phyloP scores from a whole-genome alignment of 2,888 invertebrate species.

The Plagiodera versicolora region DNA sequence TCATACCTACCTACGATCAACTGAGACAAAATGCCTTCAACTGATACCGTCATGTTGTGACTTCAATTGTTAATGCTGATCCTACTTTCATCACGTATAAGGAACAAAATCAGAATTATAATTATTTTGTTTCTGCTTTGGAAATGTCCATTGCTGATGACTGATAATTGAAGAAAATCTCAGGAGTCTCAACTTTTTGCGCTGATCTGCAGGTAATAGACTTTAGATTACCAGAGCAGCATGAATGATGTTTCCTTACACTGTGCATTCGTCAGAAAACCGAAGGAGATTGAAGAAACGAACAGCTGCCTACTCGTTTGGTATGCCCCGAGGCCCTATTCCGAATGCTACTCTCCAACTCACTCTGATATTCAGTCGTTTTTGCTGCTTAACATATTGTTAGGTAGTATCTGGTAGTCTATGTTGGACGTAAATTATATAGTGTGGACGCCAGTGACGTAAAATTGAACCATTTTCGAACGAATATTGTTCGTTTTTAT shows the following conservation, averaged over 20 bases:
- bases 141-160: no score
- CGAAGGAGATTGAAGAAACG: conserved; percentile 7
- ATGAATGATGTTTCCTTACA: not conserved
- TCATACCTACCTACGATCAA: no score
- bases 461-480: not conserved
- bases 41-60: no score
- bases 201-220: no score
- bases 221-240: not conserved
- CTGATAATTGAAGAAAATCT: no score
- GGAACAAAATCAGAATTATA: no score
- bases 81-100: no score
- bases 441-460: conserved; percentile 4
- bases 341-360: conserved; percentile 25
- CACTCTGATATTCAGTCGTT: conserved; percentile 29
- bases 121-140: no score
- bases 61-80: no score
- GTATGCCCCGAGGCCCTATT: conserved; percentile 22
- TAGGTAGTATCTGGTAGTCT: not conserved
- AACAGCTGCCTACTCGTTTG: conserved; percentile 32
- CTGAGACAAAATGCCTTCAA: no score
- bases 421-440: conserved; percentile 28
- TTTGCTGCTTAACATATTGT: conserved; percentile 24
- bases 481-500: no score
- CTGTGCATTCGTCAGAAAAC: not conserved
- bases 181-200: no score